Evolutionary conservation across 1,140 invertebrate genomes (phyloP), one percentile per base, ranked within the genome.

Genomic region (Drosophila azteca): DNA sequence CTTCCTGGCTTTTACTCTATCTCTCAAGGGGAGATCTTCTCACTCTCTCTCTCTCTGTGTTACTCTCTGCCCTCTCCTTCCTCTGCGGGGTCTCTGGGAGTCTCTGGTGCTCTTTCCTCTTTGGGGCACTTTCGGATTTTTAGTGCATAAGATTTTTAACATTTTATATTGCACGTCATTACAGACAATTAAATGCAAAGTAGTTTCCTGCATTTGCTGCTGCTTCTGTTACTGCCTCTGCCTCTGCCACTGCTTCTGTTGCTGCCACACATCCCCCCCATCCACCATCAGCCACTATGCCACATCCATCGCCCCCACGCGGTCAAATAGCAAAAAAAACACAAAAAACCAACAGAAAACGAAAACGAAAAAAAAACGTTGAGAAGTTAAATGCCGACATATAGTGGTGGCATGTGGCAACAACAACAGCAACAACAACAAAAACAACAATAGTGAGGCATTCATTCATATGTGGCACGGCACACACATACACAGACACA

Each of bases 121-220:
- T 8, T 3, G 3, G 35, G 35, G 35, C 11, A 39, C 35, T 39
- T 77, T 83, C 50, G 64, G 77, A 84, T 85, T 88, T 79, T 73
- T 70, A 81, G 77, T 88, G 81, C 85, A 39, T 39, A 39, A 88
- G 83, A 87, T 87, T 87, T 87, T 88, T 69, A 87, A 87, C 83
- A 87, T 87, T 87, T 87, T 87, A 91, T 91, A 91, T 91, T 91
- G 90, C 90, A 91, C 90, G 90, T 90, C 90, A 91, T 91, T 91
- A 91, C 84, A 90, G 88, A 90, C 90, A 91, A 91, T 91, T 91
- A 91, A 91, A 91, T 91, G 90, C 90, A 91, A 91, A 91, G 82
- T 90, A 91, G 90, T 90, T 91, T 91, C 90, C 90, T 91, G 90
- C 85, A 85, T 74, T 88, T 88, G 73, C 68, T 88, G 73, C 66